phyloP scores from a whole-genome alignment of 2,888 invertebrate species.

The Pachliopta kotzebuea region DNA sequence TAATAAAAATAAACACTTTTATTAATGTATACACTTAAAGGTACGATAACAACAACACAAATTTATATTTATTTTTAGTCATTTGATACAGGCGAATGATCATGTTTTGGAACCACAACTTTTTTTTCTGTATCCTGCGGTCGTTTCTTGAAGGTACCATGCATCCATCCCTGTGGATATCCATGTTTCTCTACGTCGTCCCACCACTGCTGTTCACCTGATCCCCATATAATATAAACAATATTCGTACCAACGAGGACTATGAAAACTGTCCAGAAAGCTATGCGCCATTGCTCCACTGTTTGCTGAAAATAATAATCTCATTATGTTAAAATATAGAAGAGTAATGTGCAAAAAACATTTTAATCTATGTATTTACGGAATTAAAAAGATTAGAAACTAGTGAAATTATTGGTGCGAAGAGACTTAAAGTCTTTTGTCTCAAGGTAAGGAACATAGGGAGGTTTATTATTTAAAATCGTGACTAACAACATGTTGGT shows the following conservation, averaged over 20 bases:
- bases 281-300: conserved; percentile 85
- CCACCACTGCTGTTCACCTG: conserved; percentile 89
- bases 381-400: too few relatives aligned
- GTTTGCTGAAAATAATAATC: conserved; percentile 59
- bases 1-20: too few relatives aligned
- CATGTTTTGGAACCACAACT: conserved; percentile 62
- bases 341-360: too few relatives aligned
- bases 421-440: too few relatives aligned
- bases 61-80: conserved; percentile 36
- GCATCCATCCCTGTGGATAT: conserved; percentile 65
- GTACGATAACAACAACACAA: too few relatives aligned
- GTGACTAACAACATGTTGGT: too few relatives aligned
- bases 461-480: too few relatives aligned
- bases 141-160: conserved; percentile 56
- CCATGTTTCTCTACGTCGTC: conserved; percentile 81
- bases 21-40: too few relatives aligned
- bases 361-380: too few relatives aligned
- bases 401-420: too few relatives aligned
- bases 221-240: conserved; percentile 85
- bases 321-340: too few relatives aligned
- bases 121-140: conserved; percentile 52
- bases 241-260: conserved; percentile 84
- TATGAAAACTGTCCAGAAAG: conserved; percentile 88
- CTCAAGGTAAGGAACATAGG: too few relatives aligned
- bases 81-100: conserved; percentile 59